phyloP scores from a whole-genome alignment of 2,888 invertebrate genomes.

The Yponomeuta malinellus region DNA sequence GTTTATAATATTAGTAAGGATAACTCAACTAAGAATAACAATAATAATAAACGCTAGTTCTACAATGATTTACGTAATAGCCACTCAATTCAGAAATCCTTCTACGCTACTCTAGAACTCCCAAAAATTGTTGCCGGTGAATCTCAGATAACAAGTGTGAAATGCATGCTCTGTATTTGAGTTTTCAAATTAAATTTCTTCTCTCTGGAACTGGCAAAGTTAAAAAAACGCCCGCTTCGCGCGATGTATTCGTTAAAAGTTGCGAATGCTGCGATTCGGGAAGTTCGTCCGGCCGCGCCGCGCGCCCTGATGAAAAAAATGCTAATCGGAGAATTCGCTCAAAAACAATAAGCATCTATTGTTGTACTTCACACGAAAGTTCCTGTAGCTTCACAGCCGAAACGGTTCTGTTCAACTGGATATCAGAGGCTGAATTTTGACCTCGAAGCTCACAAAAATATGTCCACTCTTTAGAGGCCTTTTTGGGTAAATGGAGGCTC shows the following conservation, averaged over 20 bases:
- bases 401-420: too few species aligned
- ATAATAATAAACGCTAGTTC: too few species aligned
- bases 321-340: not conserved
- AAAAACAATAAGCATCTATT: not conserved
- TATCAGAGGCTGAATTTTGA: too few species aligned
- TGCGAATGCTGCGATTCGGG: not conserved
- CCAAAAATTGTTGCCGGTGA: not conserved
- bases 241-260: not conserved
- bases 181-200: slow-evolving; percentile 7
- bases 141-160: not conserved
- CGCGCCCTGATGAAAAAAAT: not conserved
- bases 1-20: too few species aligned
- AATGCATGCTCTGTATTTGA: not conserved
- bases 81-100: not conserved
- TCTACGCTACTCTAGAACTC: not conserved
- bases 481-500: too few species aligned
- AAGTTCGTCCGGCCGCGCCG: not conserved
- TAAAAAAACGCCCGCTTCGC: not conserved
- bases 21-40: too few species aligned
- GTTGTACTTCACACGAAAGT: too few species aligned
- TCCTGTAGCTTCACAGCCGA: too few species aligned
- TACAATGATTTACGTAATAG: too few species aligned
- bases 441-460: too few species aligned
- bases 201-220: not conserved
- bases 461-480: too few species aligned